A percentile compares a stretch with the other conserved stretches of the same genome.
Evolutionary conservation across 2,888 invertebrate genomes (phyloP).

Genomic region (Caradrina clavipalpis): DNA sequence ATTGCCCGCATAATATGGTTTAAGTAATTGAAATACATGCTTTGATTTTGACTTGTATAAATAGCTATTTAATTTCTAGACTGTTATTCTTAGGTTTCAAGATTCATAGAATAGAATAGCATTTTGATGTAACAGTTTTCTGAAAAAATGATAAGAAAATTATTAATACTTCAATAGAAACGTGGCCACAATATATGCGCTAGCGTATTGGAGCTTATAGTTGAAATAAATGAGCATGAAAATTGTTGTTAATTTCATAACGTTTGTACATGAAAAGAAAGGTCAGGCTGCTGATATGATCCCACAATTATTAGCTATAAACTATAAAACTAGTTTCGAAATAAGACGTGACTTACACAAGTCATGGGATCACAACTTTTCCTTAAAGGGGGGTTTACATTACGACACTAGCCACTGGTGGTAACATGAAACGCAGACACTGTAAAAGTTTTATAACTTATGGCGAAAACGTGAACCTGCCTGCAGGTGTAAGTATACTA

Average conservation of each 20-base stretch:
- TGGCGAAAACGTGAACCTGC: no score
- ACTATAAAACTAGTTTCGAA: conserved; percentile 52
- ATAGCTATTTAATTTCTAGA: no score
- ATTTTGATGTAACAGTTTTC: no score
- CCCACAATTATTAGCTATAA: conserved; percentile 52
- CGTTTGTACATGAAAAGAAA: conserved; percentile 44
- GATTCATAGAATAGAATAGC: no score
- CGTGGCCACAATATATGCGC: conserved; percentile 3
- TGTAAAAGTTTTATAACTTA: not conserved
- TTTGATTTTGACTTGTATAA: no score
- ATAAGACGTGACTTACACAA: conserved; percentile 54
- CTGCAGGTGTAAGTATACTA: no score
- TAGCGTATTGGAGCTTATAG: not conserved
- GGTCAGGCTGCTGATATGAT: conserved; percentile 55
- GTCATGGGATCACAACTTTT: conserved; percentile 50
- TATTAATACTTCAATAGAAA: not conserved
- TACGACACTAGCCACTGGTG: conserved; percentile 2
- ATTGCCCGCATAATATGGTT: no score
- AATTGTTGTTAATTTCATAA: conserved; percentile 46
- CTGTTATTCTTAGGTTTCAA: no score
- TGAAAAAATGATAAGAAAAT: no score
- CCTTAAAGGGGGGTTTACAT: conserved; percentile 34
- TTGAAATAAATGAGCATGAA: conserved; percentile 40
- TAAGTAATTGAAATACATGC: no score
- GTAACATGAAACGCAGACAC: not conserved